phyloP scores from a whole-genome alignment of 2,113 vertebrate species.

The Cricetomys ansorgei region DNA sequence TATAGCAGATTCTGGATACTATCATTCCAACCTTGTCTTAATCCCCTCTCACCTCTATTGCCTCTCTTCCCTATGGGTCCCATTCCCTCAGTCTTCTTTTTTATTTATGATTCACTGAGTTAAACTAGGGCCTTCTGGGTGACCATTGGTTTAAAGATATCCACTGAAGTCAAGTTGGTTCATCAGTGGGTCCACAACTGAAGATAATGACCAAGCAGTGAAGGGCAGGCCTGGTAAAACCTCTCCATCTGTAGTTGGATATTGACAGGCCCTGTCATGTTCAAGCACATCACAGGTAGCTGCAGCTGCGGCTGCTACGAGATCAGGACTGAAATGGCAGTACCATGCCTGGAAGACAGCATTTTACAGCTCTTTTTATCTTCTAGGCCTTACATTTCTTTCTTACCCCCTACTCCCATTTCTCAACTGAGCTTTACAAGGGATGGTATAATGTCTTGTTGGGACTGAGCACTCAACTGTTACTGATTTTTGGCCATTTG shows the following conservation, averaged over 20 bases:
- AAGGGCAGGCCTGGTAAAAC: too few relatives aligned
- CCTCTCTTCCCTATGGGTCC: background rate
- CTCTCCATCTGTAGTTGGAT: too few relatives aligned
- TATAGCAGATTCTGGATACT: background rate
- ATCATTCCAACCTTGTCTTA: background rate
- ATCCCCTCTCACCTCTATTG: background rate
- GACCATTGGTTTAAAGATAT: background rate
- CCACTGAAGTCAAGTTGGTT: background rate
- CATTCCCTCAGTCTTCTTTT: background rate
- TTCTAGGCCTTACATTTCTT: background rate
- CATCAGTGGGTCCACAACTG: too few relatives aligned
- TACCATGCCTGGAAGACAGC: background rate
- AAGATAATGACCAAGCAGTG: too few relatives aligned
- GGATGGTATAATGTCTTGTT: too few relatives aligned
- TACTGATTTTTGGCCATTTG: background rate
- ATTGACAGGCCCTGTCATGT: background rate
- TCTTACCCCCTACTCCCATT: too few relatives aligned
- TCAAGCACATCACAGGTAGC: background rate
- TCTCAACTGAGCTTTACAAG: background rate
- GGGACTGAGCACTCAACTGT: too few relatives aligned
- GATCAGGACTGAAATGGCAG: too few relatives aligned
- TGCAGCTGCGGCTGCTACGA: background rate
- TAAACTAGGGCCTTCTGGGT: too few relatives aligned
- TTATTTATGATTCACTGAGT: background rate
- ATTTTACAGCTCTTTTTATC: background rate